These are phyloP conservation scores for Distichodus sexfasciatus DNA, from an alignment of 2,797 vertebrate species.

Conservation along the genomic window DNA sequence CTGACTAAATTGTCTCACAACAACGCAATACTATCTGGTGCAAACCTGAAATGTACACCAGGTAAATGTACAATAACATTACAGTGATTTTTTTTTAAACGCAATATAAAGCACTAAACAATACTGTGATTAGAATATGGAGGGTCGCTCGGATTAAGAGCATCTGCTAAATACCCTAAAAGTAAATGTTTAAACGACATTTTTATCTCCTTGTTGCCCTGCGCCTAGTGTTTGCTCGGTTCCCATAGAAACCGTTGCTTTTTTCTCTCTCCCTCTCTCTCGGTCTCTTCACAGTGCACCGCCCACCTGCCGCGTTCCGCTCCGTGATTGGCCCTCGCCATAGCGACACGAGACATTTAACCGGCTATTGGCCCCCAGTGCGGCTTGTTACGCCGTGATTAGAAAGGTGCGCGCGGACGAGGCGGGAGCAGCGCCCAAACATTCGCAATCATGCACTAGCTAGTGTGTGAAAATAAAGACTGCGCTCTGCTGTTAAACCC, in stretches of 20 bases:
- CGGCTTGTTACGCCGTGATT: constrained; percentile 8
- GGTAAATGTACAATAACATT: too few species aligned
- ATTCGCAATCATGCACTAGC: too few species aligned
- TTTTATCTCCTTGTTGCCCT: constrained; percentile 20
- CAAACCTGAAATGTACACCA: too few species aligned
- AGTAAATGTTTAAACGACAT: constrained; percentile 19
- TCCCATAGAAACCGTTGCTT: constrained; percentile 40
- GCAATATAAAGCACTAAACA: too few species aligned
- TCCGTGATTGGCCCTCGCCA: constrained; percentile 38
- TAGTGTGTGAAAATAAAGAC: too few species aligned
- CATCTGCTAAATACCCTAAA: too few species aligned
- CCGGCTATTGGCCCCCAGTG: constrained; percentile 34
- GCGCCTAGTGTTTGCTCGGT: constrained; percentile 14
- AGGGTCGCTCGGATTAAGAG: too few species aligned
- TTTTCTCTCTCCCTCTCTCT: background rate
- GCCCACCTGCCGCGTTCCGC: background rate
- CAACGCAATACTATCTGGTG: too few species aligned
- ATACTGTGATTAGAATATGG: too few species aligned
- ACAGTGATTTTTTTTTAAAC: too few species aligned
- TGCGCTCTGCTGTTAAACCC: too few species aligned
- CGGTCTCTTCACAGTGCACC: background rate
- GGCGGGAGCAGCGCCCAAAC: constrained; percentile 43
- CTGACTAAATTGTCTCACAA: too few species aligned
- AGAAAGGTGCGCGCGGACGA: background rate
- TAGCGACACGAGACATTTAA: background rate